A percentile compares a stretch with the other conserved stretches of the same genome.
phyloP scores from a whole-genome alignment of 1,140 invertebrate genomes.

The Drosophila kohkoa region DNA sequence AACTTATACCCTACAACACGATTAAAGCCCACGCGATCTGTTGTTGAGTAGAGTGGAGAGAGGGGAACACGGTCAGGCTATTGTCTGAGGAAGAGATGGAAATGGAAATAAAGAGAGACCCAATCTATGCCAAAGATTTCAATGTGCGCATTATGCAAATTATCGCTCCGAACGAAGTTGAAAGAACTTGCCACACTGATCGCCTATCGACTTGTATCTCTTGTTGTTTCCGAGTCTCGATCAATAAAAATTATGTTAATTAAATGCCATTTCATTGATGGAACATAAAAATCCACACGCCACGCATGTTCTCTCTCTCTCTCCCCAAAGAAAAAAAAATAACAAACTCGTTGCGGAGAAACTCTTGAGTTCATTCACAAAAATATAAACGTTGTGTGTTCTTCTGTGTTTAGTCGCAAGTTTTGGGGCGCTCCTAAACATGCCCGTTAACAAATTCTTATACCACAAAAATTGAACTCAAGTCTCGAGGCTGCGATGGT shows the following conservation, averaged over 20 bases:
- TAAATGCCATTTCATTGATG: slow-evolving; percentile 82
- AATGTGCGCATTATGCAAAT: slow-evolving; percentile 79
- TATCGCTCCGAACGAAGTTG: slow-evolving; percentile 56
- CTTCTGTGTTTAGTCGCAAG: slow-evolving; percentile 42
- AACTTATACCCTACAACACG: slow-evolving; percentile 37
- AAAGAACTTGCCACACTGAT: slow-evolving; percentile 73
- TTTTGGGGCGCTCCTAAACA: slow-evolving; percentile 59
- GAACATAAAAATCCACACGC: slow-evolving; percentile 82
- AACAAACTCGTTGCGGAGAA: slow-evolving; percentile 50
- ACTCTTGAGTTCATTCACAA: slow-evolving; percentile 80
- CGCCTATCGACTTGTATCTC: slow-evolving; percentile 31
- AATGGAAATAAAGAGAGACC: slow-evolving; percentile 12
- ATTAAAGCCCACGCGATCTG: slow-evolving; percentile 75
- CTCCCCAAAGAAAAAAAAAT: slow-evolving; percentile 9
- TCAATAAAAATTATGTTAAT: slow-evolving; percentile 83
- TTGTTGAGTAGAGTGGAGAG: slow-evolving; percentile 10
- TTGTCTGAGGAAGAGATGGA: slow-evolving; percentile 30
- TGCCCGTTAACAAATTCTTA: slow-evolving; percentile 80
- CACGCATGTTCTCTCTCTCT: slow-evolving; percentile 52
- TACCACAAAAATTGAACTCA: slow-evolving; percentile 47
- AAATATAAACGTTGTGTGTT: slow-evolving; percentile 63
- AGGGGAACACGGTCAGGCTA: slow-evolving; percentile 19
- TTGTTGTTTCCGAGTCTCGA: slow-evolving; percentile 56
- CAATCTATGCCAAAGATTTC: slow-evolving; percentile 60
- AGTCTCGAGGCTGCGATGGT: slow-evolving; percentile 34